These are phyloP conservation scores for Dorcus parallelipipedus DNA, from an alignment of 2,888 invertebrate genomes.

Conservation along the genomic window DNA sequence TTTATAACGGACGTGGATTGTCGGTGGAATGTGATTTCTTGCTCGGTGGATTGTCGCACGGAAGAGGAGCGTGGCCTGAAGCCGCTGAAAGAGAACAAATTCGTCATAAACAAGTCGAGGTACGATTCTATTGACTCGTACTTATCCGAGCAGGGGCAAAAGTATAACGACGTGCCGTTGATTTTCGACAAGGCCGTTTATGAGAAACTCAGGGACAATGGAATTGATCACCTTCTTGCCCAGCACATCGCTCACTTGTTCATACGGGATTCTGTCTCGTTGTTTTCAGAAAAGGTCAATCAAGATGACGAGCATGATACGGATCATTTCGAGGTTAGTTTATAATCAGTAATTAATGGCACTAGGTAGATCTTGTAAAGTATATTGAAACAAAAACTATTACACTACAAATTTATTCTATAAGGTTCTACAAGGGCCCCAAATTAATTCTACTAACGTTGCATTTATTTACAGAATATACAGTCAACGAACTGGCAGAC, in stretches of 20 bases:
- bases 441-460: not conserved
- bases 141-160: conserved; percentile 82
- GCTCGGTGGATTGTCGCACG: conserved; percentile 93
- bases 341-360: not conserved
- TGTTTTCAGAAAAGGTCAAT: conserved; percentile 92
- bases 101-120: conserved; percentile 87
- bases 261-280: conserved; percentile 92
- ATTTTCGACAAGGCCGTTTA: conserved; percentile 83
- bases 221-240: conserved; percentile 89
- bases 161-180: conserved; percentile 92
- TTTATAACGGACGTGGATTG: conserved; percentile 94
- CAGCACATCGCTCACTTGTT: conserved; percentile 97
- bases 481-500: conserved; percentile 99
- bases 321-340: conserved; percentile 92
- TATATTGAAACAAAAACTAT: too few relatives aligned
- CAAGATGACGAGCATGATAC: conserved; percentile 92
- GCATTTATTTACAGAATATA: conserved; percentile 69
- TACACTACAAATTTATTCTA: too few relatives aligned
- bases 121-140: conserved; percentile 99
- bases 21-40: conserved; percentile 96
- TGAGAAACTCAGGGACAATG: conserved; percentile 76
- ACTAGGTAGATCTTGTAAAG: too few relatives aligned
- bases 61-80: conserved; percentile 83
- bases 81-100: conserved; percentile 70
- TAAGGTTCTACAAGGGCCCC: too few relatives aligned